These are phyloP conservation scores for Nipponia nippon DNA, from an alignment of 2,113 vertebrate species.

Conservation along the genomic window DNA sequence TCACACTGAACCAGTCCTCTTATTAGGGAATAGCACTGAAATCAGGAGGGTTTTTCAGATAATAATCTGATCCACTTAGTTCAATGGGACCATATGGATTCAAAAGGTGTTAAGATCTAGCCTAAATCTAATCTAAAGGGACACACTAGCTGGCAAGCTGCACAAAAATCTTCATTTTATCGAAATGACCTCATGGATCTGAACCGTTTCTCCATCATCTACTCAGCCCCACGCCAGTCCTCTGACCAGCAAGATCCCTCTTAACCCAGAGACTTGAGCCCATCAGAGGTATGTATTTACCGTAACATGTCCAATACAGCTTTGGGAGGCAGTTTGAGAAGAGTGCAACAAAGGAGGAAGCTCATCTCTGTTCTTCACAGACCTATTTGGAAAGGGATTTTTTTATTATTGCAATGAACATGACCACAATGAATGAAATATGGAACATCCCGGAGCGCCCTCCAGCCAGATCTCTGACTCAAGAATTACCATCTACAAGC, in stretches of 20 bases:
- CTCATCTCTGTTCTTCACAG: neutral
- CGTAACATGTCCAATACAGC: rapidly evolving
- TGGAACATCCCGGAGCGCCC: neutral
- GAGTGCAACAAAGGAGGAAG: neutral
- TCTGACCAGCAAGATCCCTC: neutral
- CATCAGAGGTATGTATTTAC: rapidly evolving
- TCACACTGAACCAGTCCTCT: neutral
- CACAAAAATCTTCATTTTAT: neutral
- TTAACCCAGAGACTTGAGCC: neutral
- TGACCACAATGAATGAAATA: neutral
- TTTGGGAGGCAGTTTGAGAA: neutral
- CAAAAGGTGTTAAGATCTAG: neutral
- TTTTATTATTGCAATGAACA: neutral
- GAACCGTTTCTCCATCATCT: neutral
- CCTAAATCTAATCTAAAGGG: neutral
- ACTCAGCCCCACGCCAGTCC: too few species aligned
- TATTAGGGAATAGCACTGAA: neutral
- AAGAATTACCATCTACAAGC: neutral
- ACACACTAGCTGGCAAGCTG: neutral
- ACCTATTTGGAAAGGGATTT: neutral
- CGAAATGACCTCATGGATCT: neutral
- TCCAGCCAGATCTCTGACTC: neutral
- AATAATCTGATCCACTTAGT: too few species aligned
- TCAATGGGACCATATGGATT: neutral
- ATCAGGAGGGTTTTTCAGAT: neutral